phyloP scores from a whole-genome alignment of 2,888 invertebrate genomes.

The Rhyacophila evoluta region DNA sequence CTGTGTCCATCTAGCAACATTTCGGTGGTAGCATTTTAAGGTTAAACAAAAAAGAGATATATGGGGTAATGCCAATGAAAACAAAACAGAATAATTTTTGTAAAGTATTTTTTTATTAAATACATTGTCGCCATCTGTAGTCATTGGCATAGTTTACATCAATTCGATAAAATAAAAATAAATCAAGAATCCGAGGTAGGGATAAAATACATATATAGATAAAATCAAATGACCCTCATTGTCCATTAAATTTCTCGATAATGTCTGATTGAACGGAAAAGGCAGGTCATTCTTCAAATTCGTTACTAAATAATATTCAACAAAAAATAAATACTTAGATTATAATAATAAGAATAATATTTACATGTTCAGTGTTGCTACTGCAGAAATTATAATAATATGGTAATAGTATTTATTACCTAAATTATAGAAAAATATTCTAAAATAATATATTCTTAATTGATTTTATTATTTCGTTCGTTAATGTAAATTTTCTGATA shows the following conservation, averaged over 20 bases:
- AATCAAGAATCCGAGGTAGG: conserved; percentile 38
- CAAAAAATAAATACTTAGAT: conserved; percentile 49
- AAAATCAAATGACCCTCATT: conserved; percentile 58
- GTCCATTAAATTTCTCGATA: conserved; percentile 61
- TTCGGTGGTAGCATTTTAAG: too few species aligned
- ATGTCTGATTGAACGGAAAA: conserved; percentile 67
- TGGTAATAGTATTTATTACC: not conserved
- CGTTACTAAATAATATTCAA: conserved; percentile 35
- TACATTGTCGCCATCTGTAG: conserved; percentile 7
- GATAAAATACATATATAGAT: conserved; percentile 39
- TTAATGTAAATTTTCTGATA: too few species aligned
- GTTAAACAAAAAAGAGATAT: too few species aligned
- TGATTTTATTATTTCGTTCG: too few species aligned
- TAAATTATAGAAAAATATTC: too few species aligned
- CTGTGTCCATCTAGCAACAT: too few species aligned
- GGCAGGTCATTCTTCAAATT: conserved; percentile 61
- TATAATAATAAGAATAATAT: conserved; percentile 27
- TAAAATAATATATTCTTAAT: too few species aligned
- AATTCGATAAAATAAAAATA: conserved; percentile 11
- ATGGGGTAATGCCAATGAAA: too few species aligned
- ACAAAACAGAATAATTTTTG: not conserved
- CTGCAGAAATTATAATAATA: not conserved
- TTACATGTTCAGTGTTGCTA: conserved; percentile 27
- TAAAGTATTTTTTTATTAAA: conserved; percentile 14
- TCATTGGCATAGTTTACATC: not conserved